These are phyloP conservation scores for Phymastichus coffea DNA, from an alignment of 1,140 invertebrate genomes.

Conservation along the genomic window DNA sequence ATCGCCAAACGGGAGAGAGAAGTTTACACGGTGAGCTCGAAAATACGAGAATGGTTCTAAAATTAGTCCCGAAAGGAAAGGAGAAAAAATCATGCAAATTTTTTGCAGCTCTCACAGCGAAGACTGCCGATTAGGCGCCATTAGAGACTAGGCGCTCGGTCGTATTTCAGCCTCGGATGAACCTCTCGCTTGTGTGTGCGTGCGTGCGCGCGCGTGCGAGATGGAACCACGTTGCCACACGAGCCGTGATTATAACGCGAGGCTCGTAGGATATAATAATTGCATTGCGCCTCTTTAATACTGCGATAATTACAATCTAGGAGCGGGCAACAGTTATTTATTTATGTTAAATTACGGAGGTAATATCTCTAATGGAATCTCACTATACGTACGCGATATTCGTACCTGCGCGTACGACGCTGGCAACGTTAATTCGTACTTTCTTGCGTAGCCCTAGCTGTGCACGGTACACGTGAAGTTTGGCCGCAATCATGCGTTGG, in stretches of 20 bases:
- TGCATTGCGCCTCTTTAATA: conserved; percentile 35
- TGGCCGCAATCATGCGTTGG: no score
- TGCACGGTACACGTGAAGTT: no score
- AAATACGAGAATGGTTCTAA: no score
- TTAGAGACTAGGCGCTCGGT: background rate
- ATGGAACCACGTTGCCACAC: background rate
- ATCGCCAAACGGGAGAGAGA: no score
- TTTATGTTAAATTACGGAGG: conserved; percentile 36
- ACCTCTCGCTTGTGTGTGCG: conserved; percentile 1
- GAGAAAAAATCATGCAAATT: no score
- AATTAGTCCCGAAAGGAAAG: no score
- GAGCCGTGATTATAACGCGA: conserved; percentile 26
- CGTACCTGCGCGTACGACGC: conserved; percentile 26
- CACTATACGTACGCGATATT: conserved; percentile 18
- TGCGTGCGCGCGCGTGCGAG: background rate
- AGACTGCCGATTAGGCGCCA: no score
- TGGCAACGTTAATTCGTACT: no score
- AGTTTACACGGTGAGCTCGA: no score
- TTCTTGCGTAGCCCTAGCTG: no score
- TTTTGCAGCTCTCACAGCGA: no score
- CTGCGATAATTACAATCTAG: conserved; percentile 40
- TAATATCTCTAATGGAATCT: conserved; percentile 29
- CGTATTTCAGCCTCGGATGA: background rate
- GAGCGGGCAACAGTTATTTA: conserved; percentile 34
- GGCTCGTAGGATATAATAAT: conserved; percentile 31